Evolutionary conservation across 2,888 invertebrate species (phyloP), one percentile per base, ranked within the genome.

Genomic region (Lasioglossum villosulum): DNA sequence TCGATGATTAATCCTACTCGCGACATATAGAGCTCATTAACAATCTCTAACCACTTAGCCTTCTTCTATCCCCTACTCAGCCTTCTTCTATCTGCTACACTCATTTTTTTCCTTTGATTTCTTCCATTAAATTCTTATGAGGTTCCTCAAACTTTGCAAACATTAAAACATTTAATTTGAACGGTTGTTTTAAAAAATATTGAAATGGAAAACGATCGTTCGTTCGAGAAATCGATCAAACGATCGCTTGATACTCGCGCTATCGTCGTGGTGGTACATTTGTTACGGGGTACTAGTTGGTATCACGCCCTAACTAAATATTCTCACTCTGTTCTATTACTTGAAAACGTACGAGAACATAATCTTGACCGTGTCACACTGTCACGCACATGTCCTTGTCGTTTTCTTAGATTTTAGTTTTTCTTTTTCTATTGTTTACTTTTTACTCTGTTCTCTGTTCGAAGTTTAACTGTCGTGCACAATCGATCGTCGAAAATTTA

Each of bases 241-340:
- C 78, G 78, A 84, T 83, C 59, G 39, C 4, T 23, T 45, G 59
- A 27, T 27, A 27, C 14, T 10, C 70, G 30, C 63, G 63, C 63
- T 75, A 70, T 89, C 90, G 89, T 92, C 91, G 86, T 93, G 93
- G 93, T 94, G 93, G 92, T 92, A 92, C 78, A 91, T 92, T 89
- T 87, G 89, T 92, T 93, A 93, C 92, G 88, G 90, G 93, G 92
- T 94, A 89, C 93, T 94, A 93, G 94, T 95, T 95, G 94, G 95
- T 95, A 95, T 95, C 94, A 93, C 87, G 92, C 90, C 92, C 92
- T 78, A 90, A 92, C 92, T 80, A 86, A 86, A 86, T 89, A 88
- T 89, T 88, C 88, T 88, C 87, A 86, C 82, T 84, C 88, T 83
- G 39, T 86, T 78, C 83, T 81, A 59, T 78, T 71, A 76, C 80